Conservation (phyloP, 2,113 vertebrate genomes). For the Myrmecobius fasciatus region DNA sequence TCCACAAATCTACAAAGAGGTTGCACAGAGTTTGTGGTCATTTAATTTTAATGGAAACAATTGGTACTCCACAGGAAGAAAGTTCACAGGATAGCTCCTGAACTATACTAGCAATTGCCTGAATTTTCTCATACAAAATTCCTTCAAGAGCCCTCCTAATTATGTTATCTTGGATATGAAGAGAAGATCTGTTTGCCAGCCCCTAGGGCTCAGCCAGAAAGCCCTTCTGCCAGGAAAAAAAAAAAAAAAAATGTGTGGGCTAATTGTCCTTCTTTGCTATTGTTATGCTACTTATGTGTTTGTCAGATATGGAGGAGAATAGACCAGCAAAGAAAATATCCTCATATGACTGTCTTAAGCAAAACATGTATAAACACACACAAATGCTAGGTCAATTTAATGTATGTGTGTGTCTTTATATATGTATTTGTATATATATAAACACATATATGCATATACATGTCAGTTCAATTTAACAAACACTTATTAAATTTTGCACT, state of each 20-base stretch:
- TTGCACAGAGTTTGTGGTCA: neutral
- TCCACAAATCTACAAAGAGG: neutral
- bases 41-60: neutral
- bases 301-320: neutral
- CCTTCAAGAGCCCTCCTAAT: neutral
- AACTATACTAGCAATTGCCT: neutral
- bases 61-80: neutral
- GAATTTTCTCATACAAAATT: conserved; percentile 12
- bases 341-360: neutral
- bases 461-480: neutral
- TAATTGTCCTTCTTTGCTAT: neutral
- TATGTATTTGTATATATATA: no score
- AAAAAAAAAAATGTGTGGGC: conserved; percentile 15
- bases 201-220: conserved; percentile 32
- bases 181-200: conserved; percentile 6
- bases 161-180: conserved; percentile 46
- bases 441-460: no score
- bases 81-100: neutral
- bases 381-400: neutral
- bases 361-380: neutral
- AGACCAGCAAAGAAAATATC: neutral
- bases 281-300: neutral
- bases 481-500: neutral
- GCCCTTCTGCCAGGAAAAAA: neutral
- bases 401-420: no score